Percentiles rank a stretch among this genome's conserved stretches.
These are phyloP conservation scores for Piaya cayana DNA, from an alignment of 2,113 vertebrate species.

Conservation along the genomic window DNA sequence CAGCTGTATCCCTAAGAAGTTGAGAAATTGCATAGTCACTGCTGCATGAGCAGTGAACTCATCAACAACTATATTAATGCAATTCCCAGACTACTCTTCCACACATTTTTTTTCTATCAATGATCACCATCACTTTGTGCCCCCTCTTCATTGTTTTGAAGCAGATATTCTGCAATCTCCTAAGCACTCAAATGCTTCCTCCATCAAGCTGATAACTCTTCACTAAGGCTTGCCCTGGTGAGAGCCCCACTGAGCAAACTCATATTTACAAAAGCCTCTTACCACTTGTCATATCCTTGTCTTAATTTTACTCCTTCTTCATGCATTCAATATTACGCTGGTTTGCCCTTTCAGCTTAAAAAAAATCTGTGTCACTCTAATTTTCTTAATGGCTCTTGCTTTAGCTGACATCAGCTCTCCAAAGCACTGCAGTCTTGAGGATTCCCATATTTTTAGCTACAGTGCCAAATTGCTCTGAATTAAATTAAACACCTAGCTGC, in stretches of 20 bases:
- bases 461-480: constrained; percentile 7
- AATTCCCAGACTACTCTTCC: neutral
- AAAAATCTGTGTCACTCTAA: neutral
- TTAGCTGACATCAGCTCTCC: neutral
- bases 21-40: neutral
- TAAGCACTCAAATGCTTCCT: neutral
- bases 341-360: neutral
- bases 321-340: neutral
- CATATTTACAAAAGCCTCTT: neutral
- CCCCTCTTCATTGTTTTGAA: neutral
- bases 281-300: neutral
- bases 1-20: neutral
- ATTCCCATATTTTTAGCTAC: neutral
- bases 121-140: neutral
- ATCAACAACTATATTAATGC: neutral
- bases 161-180: neutral
- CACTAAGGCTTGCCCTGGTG: neutral
- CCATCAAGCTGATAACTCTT: neutral
- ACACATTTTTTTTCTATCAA: neutral
- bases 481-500: neutral
- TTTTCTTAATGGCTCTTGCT: neutral
- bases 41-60: neutral
- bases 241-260: neutral
- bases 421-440: neutral
- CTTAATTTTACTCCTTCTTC: neutral